Conservation (phyloP, 2,797 vertebrate genomes). For the Sebastes wilsoni region DNA sequence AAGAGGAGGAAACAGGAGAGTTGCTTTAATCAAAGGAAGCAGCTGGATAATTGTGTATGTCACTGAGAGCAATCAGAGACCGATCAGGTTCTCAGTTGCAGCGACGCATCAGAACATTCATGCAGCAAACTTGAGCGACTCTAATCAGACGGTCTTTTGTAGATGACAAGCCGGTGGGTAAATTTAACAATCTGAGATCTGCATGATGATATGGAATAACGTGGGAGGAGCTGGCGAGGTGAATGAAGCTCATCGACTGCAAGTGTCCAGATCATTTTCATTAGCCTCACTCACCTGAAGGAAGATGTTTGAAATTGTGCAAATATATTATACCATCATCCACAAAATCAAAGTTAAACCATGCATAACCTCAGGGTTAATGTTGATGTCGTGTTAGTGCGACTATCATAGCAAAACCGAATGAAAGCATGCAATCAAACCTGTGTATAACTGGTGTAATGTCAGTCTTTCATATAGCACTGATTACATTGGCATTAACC, state of each 20-base stretch:
- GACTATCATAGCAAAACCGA: neutral
- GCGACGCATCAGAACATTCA: constrained; percentile 47
- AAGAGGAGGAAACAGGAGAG: constrained; percentile 47
- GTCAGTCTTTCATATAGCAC: neutral
- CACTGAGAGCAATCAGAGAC: constrained; percentile 64
- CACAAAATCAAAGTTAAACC: neutral
- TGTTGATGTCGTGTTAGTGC: neutral
- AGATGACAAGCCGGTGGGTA: constrained; percentile 56
- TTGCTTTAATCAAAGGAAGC: constrained; percentile 74
- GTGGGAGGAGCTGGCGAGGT: constrained; percentile 17
- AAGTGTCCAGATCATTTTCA: constrained; percentile 37
- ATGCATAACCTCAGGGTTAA: neutral
- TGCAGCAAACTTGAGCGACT: constrained; percentile 47
- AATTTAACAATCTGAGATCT: constrained; percentile 34
- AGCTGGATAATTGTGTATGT: constrained; percentile 73
- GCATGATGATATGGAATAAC: constrained; percentile 40
- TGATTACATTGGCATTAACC: neutral
- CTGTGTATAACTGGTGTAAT: neutral
- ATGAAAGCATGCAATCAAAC: neutral
- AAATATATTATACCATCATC: neutral
- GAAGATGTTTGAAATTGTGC: constrained; percentile 4
- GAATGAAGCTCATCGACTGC: constrained; percentile 27
- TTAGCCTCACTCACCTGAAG: constrained; percentile 35
- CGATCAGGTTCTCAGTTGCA: constrained; percentile 33
- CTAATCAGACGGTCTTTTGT: constrained; percentile 67